Base-by-base conservation (phyloP, 1,140 invertebrate genomes). In the Popillia japonica region DNA sequence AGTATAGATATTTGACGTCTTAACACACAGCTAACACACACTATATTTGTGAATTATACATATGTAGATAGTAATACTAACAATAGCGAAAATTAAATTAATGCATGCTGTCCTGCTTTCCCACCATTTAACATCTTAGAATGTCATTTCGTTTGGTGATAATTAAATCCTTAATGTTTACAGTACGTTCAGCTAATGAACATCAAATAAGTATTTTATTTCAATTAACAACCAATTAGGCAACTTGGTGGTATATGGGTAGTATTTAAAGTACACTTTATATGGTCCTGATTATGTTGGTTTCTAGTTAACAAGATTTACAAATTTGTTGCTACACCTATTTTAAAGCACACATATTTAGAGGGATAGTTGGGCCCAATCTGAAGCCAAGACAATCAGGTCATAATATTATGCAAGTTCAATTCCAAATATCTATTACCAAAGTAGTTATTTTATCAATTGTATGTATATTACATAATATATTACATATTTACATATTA, bases 161-260 rank as follows among this genome's bases (percentile, higher is more conserved):
- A 68, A 68, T 68, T 68, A 68, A 68, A 68, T 68, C 72, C 72
- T 40, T 74, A 74, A 74, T 44, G 40, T 74, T 74, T 27, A 23
- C 72, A 44, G 72, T 74, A 74, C 72, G 72, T 74, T 74, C 72
- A 74, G 72, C 72, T 74, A 74, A 74, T 74, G 72, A 74, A 74
- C 72, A 23, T 27, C 17, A 22, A 11, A 11, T 34, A 68, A 68
- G 11, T 11, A 7, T 22, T 68, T 68, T 23, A 68, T 68, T 68
- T 55, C n/a, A 14, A 14, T 68, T 68, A 68, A 68, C 22, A 68
- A 68, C 61, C 61, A 68, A 68, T 20, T 68, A 68, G 61, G 7
- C 61, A 7, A 68, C 22, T 68, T 68, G 27, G 22, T 27, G 61
- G 61, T 68, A 14, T 68, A 68, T 68, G 61, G 61, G 61, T 68